Percentiles rank a stretch among this genome's conserved stretches.
These are phyloP conservation scores for Chiroxiphia lanceolata DNA, from an alignment of 2,797 vertebrate species.

Conservation along the genomic window DNA sequence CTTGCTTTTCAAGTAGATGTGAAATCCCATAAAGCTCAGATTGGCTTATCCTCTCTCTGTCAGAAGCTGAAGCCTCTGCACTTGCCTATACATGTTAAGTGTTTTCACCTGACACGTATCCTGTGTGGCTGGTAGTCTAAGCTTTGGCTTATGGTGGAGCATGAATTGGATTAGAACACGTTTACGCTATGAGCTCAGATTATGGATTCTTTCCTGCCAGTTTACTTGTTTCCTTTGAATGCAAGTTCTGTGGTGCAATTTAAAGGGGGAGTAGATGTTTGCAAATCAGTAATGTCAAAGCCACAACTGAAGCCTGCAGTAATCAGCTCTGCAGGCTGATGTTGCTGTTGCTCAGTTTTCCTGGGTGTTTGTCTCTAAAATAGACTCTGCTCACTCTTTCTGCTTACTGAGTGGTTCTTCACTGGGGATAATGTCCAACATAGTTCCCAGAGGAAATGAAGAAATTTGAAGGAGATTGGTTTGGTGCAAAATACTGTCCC, in stretches of 20 bases:
- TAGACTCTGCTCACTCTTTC: not conserved
- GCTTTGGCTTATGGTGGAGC: not conserved
- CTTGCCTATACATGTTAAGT: not conserved
- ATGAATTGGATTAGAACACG: not conserved
- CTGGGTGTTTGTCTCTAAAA: slow-evolving; percentile 10
- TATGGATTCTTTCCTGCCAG: not conserved
- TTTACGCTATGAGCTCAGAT: not conserved
- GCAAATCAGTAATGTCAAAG: slow-evolving; percentile 2
- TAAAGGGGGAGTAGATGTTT: not conserved
- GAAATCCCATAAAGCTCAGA: not conserved
- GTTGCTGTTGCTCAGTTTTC: not conserved
- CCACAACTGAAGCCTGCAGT: not conserved
- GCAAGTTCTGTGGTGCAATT: not conserved
- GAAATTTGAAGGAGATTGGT: not conserved
- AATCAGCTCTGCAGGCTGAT: not conserved
- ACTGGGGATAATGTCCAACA: not conserved
- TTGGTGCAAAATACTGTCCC: not conserved
- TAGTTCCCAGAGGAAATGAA: slow-evolving; percentile 2
- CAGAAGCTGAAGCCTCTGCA: not conserved
- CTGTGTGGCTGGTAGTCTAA: not conserved
- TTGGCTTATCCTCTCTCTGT: accelerated
- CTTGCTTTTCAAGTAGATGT: not conserved
- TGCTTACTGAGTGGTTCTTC: slow-evolving; percentile 4
- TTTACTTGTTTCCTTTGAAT: not conserved
- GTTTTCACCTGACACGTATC: not conserved